Percentiles rank a stretch among this genome's conserved stretches.
Conservation (phyloP, 2,888 invertebrate genomes). For the Plebejus anna region DNA sequence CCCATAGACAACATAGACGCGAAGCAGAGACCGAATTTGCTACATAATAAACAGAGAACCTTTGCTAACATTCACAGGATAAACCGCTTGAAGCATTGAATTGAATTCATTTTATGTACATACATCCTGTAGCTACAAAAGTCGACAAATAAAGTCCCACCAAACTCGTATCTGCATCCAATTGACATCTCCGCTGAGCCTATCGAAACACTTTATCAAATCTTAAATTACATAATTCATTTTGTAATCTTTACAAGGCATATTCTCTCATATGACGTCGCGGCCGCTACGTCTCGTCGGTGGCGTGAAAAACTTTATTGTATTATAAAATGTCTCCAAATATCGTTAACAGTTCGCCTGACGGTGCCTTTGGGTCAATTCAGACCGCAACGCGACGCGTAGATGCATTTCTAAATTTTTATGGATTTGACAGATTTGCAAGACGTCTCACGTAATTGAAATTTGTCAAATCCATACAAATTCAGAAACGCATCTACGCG, state of each 20-base stretch:
- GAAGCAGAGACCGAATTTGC: background rate
- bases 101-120: background rate
- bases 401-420: too few species aligned
- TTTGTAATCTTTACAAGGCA: conserved; percentile 77
- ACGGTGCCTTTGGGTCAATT: conserved; percentile 28
- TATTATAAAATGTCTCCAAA: conserved; percentile 30
- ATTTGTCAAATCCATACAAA: too few species aligned
- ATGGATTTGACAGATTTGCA: too few species aligned
- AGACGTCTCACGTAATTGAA: too few species aligned
- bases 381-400: background rate
- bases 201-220: conserved; percentile 62
- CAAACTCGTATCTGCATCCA: conserved; percentile 52
- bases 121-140: conserved; percentile 20
- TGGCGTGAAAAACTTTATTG: conserved; percentile 9
- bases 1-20: background rate
- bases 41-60: background rate
- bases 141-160: conserved; percentile 54
- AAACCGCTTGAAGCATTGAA: conserved; percentile 1
- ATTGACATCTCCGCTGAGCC: conserved; percentile 63
- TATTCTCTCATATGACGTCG: conserved; percentile 59
- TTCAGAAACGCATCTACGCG: too few species aligned
- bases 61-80: background rate
- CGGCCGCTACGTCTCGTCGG: conserved; percentile 45
- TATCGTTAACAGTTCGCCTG: conserved; percentile 13
- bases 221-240: conserved; percentile 74